Evolutionary conservation across 2,888 invertebrate genomes (phyloP), one percentile per base, ranked within the genome.

Genomic region (Leptinotarsa juncta): DNA sequence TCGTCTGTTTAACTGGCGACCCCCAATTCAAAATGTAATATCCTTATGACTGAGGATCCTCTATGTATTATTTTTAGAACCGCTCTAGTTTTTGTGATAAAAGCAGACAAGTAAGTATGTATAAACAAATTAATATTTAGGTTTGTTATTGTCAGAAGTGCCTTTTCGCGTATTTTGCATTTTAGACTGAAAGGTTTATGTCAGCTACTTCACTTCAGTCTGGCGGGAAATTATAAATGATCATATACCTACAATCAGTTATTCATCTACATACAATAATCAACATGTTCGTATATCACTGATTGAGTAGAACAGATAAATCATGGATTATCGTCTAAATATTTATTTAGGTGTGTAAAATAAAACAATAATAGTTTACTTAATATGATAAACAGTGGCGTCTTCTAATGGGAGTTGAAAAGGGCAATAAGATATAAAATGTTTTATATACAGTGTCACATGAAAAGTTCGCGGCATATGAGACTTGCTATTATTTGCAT

Each of bases 41-140:
- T 57, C 20, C 57, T 23, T 57, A 15, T 57, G 23, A 57, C 57
- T 57, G 57, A 57, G 57, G 26, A 57, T 57, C 20, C 57, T 57
- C 26, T 20, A 4, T 20, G 10, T 57, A 57, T 53, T 53, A 53
- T 57, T 57, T 57, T 57, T 57, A 57, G 57, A 57, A 23, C 57
- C 57, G 14, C 20, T 57, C 57, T 14, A 15, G 23, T 20, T 16
- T 23, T 57, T 23, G 23, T 57, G 57, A 57, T 57, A 57, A 57
- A 57, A 23, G 51, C 57, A 57, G 57, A 57, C 57, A 23, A 57
- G 57, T 57, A 23, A 57, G 57, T 57, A 51, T 15, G 4, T 51
- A 57, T 57, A 23, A 57, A 57, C 57, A 20, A 57, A 20, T 57
- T 23, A 23, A 57, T 23, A 23, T 26, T 4, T 10, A 23, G 16